Evolutionary conservation across 2,888 invertebrate species (phyloP), one percentile per base, ranked within the genome.

Genomic region (Drosophila kuntzei): DNA sequence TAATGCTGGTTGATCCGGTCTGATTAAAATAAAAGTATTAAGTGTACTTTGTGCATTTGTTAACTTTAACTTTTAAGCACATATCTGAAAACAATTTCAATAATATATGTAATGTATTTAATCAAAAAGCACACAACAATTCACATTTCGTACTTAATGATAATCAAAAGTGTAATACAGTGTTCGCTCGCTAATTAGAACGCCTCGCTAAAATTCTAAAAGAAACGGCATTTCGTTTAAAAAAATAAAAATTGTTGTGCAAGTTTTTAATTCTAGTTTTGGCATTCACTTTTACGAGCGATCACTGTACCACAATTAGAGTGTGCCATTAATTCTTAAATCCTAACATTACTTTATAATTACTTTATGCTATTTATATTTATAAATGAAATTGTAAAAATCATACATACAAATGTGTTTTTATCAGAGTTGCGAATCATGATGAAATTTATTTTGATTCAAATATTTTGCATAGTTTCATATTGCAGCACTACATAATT

Each of bases 31-130:
- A 60, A 85, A 65, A 88, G 83, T 84, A 84, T 84, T 84, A 88
- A 79, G 60, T 83, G 89, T 77, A 88, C 87, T 79, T 74, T 88
- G 83, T 86, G 83, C 83, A 83, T 88, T 83, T 83, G 73, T 74
- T 79, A 76, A 73, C 54, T 65, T 60, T 60, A 67, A 53, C 37
- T 60, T 39, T 49, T 62, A 69, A 44, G 69, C 53, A 44, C 34
- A 39, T 53, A 44, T 46, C 36, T 63, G 57, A 20, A 58, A 22
- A 20, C 3, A 22, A 37, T 16, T 51, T 36, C 1, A 18, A 49
- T 49, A 22, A 51, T 69, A 53, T 58, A 57, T 55, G 32, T 22
- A 59, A 44, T 46, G 37, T 71, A 57, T 57, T 61, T 61, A 51
- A 62, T 50, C 22, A 44, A 58, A 75, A 43, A 61, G 71, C 80